Evolutionary conservation across 2,113 vertebrate species (phyloP).

Genomic region (Ceuthmochares aereus): DNA sequence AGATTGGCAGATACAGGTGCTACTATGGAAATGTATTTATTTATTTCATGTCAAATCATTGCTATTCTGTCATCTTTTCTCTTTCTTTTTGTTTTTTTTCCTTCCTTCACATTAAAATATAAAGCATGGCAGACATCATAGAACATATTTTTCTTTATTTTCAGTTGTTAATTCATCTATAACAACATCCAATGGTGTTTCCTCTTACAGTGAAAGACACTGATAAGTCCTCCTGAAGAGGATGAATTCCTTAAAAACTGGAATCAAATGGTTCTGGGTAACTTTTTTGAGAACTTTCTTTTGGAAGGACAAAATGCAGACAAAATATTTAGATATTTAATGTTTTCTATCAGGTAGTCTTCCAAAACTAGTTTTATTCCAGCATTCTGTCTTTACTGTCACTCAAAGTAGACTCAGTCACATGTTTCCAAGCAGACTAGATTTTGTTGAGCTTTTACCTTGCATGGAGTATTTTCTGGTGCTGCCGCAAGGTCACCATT

Average conservation of each 20-base stretch:
- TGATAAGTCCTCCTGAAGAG: not conserved
- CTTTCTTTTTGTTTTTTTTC: not conserved
- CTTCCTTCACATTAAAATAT: not conserved
- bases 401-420: not conserved
- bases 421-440: not conserved
- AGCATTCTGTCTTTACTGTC: not conserved
- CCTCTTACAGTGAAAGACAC: not conserved
- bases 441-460: not conserved
- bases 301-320: not conserved
- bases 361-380: not conserved
- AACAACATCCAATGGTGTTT: not conserved
- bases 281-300: not conserved
- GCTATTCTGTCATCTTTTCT: not conserved
- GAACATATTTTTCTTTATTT: not conserved
- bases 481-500: not conserved
- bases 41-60: not conserved
- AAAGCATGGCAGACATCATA: not conserved
- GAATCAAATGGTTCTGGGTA: not conserved
- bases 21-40: not conserved
- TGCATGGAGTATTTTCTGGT: not conserved
- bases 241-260: not conserved
- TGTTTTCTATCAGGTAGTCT: not conserved
- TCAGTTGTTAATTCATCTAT: not conserved
- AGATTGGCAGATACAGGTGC: not conserved
- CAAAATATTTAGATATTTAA: not conserved